Conservation (phyloP, 2,888 invertebrate species). For the Scaptomyza cyrtandrae region DNA sequence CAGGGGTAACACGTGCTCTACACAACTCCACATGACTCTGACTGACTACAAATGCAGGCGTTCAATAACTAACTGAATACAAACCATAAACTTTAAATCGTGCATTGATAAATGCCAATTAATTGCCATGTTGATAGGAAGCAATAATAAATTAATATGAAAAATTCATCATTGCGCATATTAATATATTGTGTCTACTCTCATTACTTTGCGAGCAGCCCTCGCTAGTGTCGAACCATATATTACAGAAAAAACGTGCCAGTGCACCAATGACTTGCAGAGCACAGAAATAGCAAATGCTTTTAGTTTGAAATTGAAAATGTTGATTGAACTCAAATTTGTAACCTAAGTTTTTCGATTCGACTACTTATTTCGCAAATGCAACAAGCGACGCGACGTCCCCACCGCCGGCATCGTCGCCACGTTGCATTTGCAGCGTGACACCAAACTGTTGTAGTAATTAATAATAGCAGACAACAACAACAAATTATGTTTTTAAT, state of each 20-base stretch:
- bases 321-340: conserved; percentile 80
- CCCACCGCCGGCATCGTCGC: conserved; percentile 12
- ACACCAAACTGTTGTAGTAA: conserved; percentile 79
- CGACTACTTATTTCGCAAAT: conserved; percentile 65
- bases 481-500: conserved; percentile 79
- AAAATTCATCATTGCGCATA: neutral
- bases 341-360: conserved; percentile 75
- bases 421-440: conserved; percentile 63
- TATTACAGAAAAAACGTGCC: conserved; percentile 73
- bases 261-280: conserved; percentile 71
- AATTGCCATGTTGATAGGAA: conserved; percentile 12
- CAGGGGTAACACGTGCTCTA: conserved; percentile 66
- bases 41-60: too few species aligned
- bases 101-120: conserved; percentile 14
- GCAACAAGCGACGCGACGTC: conserved; percentile 32
- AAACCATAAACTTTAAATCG: conserved; percentile 8
- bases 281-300: conserved; percentile 55
- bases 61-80: conserved; percentile 11
- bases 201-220: conserved; percentile 44
- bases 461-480: conserved; percentile 75
- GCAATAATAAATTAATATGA: conserved; percentile 2
- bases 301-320: conserved; percentile 70
- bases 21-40: conserved; percentile 16
- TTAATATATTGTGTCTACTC: neutral
- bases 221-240: conserved; percentile 56